Evolutionary conservation across 1,140 invertebrate species (phyloP).

Genomic region (Catajapyx aquilonaris): DNA sequence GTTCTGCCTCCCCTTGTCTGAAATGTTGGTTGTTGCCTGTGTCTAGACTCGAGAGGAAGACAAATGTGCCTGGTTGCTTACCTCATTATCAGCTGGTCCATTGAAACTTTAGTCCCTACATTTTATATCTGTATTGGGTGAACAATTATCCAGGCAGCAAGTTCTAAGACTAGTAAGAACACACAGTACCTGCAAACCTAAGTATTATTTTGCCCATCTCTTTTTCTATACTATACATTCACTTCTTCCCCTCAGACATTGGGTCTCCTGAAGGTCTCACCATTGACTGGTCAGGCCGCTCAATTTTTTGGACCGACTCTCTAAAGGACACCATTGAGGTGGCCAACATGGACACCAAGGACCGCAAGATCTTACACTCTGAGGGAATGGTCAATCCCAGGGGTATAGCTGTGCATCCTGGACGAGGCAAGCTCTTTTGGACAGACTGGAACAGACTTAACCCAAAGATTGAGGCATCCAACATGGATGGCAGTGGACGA

Average conservation of each 20-base stretch:
- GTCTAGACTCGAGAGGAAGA: too few species aligned
- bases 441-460: conserved; percentile 83
- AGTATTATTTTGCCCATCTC: too few species aligned
- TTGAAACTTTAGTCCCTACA: too few species aligned
- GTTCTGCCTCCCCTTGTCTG: too few species aligned
- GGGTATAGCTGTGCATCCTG: conserved; percentile 83
- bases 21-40: too few species aligned
- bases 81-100: too few species aligned
- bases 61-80: too few species aligned
- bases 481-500: conserved; percentile 74
- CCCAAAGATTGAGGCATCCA: conserved; percentile 83
- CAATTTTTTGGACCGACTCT: conserved; percentile 94
- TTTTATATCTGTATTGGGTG: too few species aligned
- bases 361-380: conserved; percentile 49
- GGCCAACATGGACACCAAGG: conserved; percentile 57
- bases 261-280: conserved; percentile 80
- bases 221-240: too few species aligned
- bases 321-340: conserved; percentile 73
- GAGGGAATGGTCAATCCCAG: conserved; percentile 70
- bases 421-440: conserved; percentile 83
- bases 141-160: too few species aligned
- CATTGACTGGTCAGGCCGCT: conserved; percentile 76
- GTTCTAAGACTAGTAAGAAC: too few species aligned
- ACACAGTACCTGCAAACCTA: too few species aligned
- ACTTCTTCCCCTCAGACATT: conserved; percentile 41